Percentiles rank a stretch among this genome's conserved stretches.
These are phyloP conservation scores for Nephrotoma flavescens DNA, from an alignment of 2,888 invertebrate genomes.

Conservation along the genomic window DNA sequence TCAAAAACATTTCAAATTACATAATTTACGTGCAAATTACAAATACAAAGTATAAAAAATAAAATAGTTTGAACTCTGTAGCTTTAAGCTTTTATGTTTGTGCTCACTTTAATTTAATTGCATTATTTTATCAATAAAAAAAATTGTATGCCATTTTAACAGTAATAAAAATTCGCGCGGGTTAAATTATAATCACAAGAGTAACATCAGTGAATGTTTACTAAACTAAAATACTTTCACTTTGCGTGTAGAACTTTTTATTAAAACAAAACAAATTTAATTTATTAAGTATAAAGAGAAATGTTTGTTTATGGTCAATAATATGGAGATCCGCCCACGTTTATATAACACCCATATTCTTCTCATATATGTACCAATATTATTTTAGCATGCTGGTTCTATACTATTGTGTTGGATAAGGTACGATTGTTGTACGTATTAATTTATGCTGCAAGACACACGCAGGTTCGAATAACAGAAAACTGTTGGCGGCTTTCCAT, in stretches of 20 bases:
- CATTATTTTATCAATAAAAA: not conserved
- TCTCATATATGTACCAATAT: too few species aligned
- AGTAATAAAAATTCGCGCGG: not conserved
- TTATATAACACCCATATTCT: not conserved
- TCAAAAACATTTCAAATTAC: not conserved
- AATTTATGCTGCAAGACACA: too few species aligned
- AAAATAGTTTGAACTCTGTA: not conserved
- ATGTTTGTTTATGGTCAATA: not conserved
- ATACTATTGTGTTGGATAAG: too few species aligned
- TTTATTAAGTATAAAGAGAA: not conserved
- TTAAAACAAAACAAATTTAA: not conserved
- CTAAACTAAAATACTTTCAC: not conserved
- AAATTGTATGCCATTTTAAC: not conserved
- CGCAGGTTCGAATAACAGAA: too few species aligned
- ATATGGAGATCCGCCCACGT: not conserved
- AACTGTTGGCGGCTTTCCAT: too few species aligned
- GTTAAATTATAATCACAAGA: not conserved
- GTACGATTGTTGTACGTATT: too few species aligned
- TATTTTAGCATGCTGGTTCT: too few species aligned
- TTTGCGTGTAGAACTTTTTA: not conserved
- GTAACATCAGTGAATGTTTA: not conserved
- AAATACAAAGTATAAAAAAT: not conserved
- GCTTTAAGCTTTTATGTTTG: not conserved
- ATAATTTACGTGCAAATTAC: not conserved
- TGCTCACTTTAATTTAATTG: not conserved